Conservation (phyloP, 92 coral and sea anemone genomes). For the Paragorgia papillata region DNA sequence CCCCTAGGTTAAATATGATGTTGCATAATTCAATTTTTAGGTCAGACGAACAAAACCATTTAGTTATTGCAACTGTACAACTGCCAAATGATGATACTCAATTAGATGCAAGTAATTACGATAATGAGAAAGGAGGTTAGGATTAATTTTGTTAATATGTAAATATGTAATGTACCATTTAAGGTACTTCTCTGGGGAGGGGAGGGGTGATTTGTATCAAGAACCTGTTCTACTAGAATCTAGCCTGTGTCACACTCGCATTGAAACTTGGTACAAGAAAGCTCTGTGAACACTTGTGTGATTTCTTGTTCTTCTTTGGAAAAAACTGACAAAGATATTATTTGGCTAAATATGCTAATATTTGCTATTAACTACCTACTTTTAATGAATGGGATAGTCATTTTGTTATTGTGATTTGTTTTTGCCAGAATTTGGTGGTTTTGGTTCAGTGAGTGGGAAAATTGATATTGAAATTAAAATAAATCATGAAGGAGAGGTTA, state of each 20-base stretch:
- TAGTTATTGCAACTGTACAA: conserved; percentile 98
- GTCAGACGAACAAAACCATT: conserved; percentile 98
- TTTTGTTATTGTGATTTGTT: background rate
- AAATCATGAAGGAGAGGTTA: conserved; percentile 98
- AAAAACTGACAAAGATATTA: too few species aligned
- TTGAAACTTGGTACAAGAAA: too few species aligned
- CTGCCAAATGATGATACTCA: conserved; percentile 93
- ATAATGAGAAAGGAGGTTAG: conserved; percentile 93
- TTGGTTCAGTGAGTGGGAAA: conserved; percentile 98
- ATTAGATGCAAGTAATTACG: conserved; percentile 94
- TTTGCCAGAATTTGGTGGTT: conserved; percentile 92
- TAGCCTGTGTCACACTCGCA: too few species aligned
- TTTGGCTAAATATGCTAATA: too few species aligned
- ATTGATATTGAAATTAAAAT: conserved; percentile 94
- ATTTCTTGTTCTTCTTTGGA: too few species aligned
- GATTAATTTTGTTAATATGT: background rate
- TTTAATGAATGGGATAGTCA: too few species aligned
- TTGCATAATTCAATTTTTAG: conserved; percentile 40
- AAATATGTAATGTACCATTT: background rate
- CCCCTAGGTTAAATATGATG: too few species aligned
- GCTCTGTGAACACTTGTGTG: too few species aligned
- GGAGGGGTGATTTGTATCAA: too few species aligned
- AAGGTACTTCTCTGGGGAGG: too few species aligned
- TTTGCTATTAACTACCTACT: too few species aligned
- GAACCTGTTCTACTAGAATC: too few species aligned